Conservation (phyloP, 2,113 vertebrate species). For the Lethenteron camtschaticum region DNA sequence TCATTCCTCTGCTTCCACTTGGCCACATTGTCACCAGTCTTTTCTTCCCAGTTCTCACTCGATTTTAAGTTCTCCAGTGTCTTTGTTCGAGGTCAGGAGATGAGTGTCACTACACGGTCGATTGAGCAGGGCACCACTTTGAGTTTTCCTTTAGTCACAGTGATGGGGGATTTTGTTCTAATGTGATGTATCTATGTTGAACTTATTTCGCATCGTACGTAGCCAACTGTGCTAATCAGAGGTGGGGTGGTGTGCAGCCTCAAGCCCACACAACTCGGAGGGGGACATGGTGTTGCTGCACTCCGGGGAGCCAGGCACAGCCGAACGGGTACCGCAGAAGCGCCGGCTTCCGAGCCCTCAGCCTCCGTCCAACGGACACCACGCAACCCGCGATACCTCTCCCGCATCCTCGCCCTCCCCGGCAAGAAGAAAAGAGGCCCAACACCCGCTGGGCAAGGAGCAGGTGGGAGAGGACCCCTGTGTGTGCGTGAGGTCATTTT, state of each 20-base stretch:
- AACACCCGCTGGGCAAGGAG: no score
- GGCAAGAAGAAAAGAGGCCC: no score
- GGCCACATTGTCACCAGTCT: constrained; percentile 6
- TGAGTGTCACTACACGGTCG: no score
- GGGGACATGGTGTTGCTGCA: background rate
- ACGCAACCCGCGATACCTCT: background rate
- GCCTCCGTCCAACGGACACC: background rate
- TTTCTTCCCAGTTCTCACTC: background rate
- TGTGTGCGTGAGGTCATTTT: no score
- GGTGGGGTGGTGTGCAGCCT: background rate
- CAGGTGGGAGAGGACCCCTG: no score
- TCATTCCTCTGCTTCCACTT: constrained; percentile 7
- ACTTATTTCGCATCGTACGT: no score
- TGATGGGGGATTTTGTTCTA: no score
- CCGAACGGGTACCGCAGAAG: constrained; percentile 2
- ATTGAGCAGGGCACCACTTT: no score
- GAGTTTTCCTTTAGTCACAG: no score
- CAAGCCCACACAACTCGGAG: constrained; percentile 4
- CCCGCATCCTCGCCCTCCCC: no score
- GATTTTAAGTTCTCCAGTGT: background rate
- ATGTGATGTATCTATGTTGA: no score
- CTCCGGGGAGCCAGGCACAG: background rate
- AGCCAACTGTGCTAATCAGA: no score
- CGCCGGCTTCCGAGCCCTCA: constrained; percentile 3
- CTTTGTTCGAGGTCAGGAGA: constrained; percentile 1